phyloP scores from a whole-genome alignment of 2,113 vertebrate species.

The Oncorhynchus gorbuscha region DNA sequence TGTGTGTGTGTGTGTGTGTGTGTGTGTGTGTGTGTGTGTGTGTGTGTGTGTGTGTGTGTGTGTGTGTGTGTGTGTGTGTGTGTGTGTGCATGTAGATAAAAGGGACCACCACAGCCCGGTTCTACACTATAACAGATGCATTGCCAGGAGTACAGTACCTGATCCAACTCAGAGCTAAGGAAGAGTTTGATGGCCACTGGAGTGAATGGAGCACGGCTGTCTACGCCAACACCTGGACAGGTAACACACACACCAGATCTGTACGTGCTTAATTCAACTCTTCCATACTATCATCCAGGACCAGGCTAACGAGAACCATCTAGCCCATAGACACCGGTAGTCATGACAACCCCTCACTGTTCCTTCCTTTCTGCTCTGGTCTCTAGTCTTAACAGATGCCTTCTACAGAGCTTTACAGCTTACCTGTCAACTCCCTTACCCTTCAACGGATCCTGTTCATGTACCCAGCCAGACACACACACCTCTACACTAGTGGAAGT shows the following conservation, averaged over 20 bases:
- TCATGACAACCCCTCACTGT: conserved; percentile 26
- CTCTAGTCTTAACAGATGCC: neutral
- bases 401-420: neutral
- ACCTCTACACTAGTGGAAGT: neutral
- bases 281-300: neutral
- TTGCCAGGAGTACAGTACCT: conserved; percentile 54
- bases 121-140: conserved; percentile 55
- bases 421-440: neutral
- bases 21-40: conserved; percentile 4
- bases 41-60: conserved; percentile 9
- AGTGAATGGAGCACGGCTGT: conserved; percentile 67
- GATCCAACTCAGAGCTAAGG: conserved; percentile 59
- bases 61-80: conserved; percentile 1
- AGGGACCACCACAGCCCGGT: rapidly evolving
- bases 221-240: conserved; percentile 57
- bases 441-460: no score
- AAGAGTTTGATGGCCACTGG: conserved; percentile 67
- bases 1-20: conserved; percentile 1
- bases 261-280: neutral
- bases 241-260: conserved; percentile 38
- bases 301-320: neutral
- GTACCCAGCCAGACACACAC: neutral
- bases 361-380: conserved; percentile 22
- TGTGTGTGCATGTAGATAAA: conserved; percentile 35
- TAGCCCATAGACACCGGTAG: conserved; percentile 28